Conservation (phyloP, 2,797 vertebrate species). For the Tinamus major region DNA sequence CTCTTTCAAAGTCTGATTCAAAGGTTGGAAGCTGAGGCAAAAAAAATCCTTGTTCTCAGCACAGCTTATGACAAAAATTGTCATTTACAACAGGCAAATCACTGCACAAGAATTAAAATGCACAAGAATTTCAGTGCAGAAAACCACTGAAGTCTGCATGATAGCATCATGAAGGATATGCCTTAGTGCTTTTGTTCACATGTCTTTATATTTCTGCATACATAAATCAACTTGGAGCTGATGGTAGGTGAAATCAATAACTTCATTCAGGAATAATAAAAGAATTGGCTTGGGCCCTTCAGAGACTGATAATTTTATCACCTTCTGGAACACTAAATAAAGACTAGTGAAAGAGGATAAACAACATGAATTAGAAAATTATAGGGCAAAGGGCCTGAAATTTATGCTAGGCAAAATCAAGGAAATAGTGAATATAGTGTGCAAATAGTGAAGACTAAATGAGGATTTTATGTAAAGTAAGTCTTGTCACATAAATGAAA, state of each 20-base stretch:
- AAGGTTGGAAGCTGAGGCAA: background rate
- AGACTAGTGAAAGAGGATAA: background rate
- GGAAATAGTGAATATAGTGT: rapidly evolving
- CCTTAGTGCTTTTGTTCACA: background rate
- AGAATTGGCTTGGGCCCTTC: background rate
- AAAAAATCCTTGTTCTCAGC: background rate
- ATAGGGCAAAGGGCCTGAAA: background rate
- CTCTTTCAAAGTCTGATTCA: background rate
- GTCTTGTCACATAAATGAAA: background rate
- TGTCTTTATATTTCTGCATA: background rate
- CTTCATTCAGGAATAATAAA: background rate
- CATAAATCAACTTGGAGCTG: background rate
- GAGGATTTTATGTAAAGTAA: background rate
- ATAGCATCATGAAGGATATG: too few relatives aligned
- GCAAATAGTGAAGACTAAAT: background rate
- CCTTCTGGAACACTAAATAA: background rate
- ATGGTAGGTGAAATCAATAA: background rate
- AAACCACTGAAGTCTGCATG: too few relatives aligned
- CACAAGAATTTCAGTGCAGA: background rate
- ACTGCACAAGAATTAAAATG: background rate
- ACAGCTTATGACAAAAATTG: background rate
- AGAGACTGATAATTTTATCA: background rate
- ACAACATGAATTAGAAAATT: background rate
- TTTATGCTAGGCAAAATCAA: background rate
- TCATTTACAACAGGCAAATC: background rate